Percentiles rank a stretch among this genome's conserved stretches.
Evolutionary conservation across 2,888 invertebrate genomes (phyloP).

Genomic region (Ctenicera cuprea): DNA sequence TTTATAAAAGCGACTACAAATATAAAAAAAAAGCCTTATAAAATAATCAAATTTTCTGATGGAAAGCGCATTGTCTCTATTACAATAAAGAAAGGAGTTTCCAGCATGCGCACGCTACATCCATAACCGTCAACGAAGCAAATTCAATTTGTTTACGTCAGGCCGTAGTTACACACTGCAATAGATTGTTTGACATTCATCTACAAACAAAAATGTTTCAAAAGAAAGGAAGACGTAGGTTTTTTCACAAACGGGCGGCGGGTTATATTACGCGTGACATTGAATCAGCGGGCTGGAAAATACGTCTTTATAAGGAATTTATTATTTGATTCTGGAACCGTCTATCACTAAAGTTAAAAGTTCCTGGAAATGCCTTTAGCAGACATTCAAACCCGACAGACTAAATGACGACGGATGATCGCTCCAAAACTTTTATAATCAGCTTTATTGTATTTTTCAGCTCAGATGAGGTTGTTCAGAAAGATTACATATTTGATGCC

Average conservation of each 20-base stretch:
- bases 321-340: constrained; percentile 62
- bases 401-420: constrained; percentile 23
- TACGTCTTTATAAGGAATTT: constrained; percentile 64
- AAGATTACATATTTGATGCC: constrained; percentile 23
- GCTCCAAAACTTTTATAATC: constrained; percentile 29
- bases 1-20: constrained; percentile 18
- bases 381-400: constrained; percentile 43
- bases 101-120: constrained; percentile 17
- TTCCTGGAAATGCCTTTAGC: constrained; percentile 58
- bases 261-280: constrained; percentile 62
- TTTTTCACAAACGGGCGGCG: constrained; percentile 41
- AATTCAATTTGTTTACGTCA: constrained; percentile 39
- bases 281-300: constrained; percentile 60
- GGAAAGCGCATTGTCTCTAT: constrained; percentile 29
- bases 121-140: constrained; percentile 34
- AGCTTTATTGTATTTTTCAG: constrained; percentile 33
- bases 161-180: constrained; percentile 25
- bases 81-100: constrained; percentile 31
- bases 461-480: constrained; percentile 9
- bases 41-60: constrained; percentile 31
- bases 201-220: constrained; percentile 34
- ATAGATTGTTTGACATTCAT: constrained; percentile 38
- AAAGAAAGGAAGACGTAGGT: constrained; percentile 29
- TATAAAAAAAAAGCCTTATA: constrained; percentile 21
- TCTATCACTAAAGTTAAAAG: constrained; percentile 59